Base-by-base conservation (phyloP, 2,797 vertebrate species). In the Mycteria americana region DNA sequence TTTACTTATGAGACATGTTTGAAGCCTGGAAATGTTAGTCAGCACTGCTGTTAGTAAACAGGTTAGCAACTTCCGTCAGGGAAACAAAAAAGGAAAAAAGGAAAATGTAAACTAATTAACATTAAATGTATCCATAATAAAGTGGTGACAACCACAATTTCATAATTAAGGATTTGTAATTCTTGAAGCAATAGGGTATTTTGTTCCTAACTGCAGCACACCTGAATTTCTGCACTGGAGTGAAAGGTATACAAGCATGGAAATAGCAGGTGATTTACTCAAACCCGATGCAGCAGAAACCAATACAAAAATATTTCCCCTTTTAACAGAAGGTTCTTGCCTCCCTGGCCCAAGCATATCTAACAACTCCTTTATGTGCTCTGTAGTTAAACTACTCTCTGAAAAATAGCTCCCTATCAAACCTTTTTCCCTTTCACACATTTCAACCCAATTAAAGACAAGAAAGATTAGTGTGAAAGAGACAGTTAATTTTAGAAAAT, bases 401-500 rank as follows among this genome's bases (percentile, higher is more conserved):
- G 95, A 96, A 97, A 98, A 97, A 97, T 64, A 97, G 88, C 86
- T 98, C 80, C 77, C 48, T 94, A 97, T 98, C 97, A 98, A 98
- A 97, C 90, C 96, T 93, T 95, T 97, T 95, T 98, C 95, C 84
- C 94, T 97, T 98, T 98, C 98, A 98, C 98, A 98, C 98, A 97
- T 98, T 98, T 98, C 98, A 98, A 98, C 96, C 96, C 98, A 98
- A 98, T 98, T 98, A 98, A 97, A 98, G 97, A 98, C 97, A 97
- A 98, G 98, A 97, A 97, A 98, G 97, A 98, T 97, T 97, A 97
- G 98, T 98, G 98, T 97, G 98, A 98, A 98, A 98, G 96, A 98
- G 97, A 97, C 74, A 97, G 97, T 97, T 98, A 98, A 98, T 98
- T 98, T 98, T 98, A 98, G 98, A 98, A 98, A 98, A 98, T 98